Percentiles rank a stretch among this genome's conserved stretches.
Evolutionary conservation across 2,113 vertebrate genomes (phyloP).

Genomic region (Sterna hirundo): DNA sequence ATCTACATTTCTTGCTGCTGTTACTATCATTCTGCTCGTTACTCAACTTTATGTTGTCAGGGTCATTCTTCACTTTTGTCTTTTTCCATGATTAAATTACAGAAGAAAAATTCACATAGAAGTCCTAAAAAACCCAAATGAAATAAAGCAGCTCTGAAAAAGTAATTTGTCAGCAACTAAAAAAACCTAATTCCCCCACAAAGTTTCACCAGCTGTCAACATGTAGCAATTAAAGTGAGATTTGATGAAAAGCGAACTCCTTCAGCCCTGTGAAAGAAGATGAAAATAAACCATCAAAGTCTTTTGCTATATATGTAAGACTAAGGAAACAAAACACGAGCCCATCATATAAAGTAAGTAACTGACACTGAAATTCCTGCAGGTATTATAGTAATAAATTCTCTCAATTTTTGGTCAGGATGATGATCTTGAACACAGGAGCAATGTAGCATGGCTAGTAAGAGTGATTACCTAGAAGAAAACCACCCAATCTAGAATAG

Average conservation of each 20-base stretch:
- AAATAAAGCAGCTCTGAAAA: neutral
- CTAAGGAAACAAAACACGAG: neutral
- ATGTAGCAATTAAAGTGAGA: neutral
- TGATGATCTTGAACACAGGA: neutral
- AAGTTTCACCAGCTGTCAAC: neutral
- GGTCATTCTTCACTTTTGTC: neutral
- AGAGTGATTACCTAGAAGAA: neutral
- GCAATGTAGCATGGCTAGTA: neutral
- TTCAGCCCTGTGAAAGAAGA: neutral
- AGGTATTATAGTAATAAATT: neutral
- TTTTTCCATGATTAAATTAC: neutral
- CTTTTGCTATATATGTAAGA: neutral
- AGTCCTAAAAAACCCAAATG: neutral
- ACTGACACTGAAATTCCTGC: neutral
- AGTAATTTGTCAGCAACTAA: neutral
- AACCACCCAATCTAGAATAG: neutral
- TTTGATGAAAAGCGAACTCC: neutral
- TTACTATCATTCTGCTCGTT: neutral
- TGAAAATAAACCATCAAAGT: neutral
- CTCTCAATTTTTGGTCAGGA: neutral
- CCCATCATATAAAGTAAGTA: neutral
- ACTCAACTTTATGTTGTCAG: neutral
- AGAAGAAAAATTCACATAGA: neutral
- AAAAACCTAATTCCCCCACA: neutral
- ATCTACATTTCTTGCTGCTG: neutral